A percentile compares a stretch with the other conserved stretches of the same genome.
phyloP scores from a whole-genome alignment of 2,113 vertebrate species.

The Nothobranchius kuhntae region DNA sequence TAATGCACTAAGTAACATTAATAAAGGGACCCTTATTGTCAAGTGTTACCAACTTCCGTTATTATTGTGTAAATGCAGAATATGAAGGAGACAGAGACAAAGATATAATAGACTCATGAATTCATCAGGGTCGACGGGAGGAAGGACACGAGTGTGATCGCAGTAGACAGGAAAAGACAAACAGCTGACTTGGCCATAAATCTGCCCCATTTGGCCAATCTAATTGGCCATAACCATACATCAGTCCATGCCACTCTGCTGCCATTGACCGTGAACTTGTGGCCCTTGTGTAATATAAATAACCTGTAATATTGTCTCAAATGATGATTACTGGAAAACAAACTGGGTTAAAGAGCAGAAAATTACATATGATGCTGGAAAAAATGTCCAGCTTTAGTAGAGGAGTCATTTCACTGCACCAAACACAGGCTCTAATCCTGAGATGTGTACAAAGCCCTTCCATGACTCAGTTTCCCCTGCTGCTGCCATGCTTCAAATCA shows the following conservation, averaged over 20 bases:
- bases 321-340: slow-evolving; percentile 20
- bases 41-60: too few relatives aligned
- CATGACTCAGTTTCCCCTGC: slow-evolving; percentile 20
- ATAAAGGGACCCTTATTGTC: too few relatives aligned
- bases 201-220: slow-evolving; percentile 44
- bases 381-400: neutral
- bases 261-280: slow-evolving; percentile 59
- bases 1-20: too few relatives aligned
- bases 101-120: neutral
- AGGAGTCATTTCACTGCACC: neutral
- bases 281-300: slow-evolving; percentile 52
- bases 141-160: slow-evolving; percentile 3
- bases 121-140: neutral
- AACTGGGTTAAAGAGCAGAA: slow-evolving; percentile 23
- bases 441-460: neutral
- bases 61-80: too few relatives aligned
- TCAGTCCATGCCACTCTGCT: slow-evolving; percentile 54
- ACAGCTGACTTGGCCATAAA: slow-evolving; percentile 53
- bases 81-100: neutral
- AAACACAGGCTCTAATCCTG: neutral
- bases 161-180: slow-evolving; percentile 25
- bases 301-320: slow-evolving; percentile 28
- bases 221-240: slow-evolving; percentile 67
- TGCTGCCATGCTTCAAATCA: slow-evolving; percentile 6
- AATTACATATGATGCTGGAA: slow-evolving; percentile 22